Percentiles rank a stretch among this genome's conserved stretches.
phyloP scores from a whole-genome alignment of 2,113 vertebrate species.

The Epinephelus lanceolatus region DNA sequence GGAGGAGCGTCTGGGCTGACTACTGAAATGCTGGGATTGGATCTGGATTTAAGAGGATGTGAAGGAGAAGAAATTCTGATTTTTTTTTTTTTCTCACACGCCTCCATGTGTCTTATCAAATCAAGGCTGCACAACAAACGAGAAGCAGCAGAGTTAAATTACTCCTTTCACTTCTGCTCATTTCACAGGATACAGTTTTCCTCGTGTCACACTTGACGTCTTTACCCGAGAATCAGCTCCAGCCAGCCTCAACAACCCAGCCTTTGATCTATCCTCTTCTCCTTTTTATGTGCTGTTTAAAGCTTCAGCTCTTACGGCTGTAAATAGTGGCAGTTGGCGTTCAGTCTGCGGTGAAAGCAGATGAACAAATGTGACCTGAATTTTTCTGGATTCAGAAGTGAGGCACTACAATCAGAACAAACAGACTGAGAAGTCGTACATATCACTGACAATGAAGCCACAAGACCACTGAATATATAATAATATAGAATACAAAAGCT shows the following conservation, averaged over 20 bases:
- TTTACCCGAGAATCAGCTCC: background rate
- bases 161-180: constrained; percentile 29
- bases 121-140: constrained; percentile 33
- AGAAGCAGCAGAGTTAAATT: constrained; percentile 38
- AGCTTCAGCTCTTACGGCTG: background rate
- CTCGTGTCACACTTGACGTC: constrained; percentile 27
- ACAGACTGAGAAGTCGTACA: background rate
- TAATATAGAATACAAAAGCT: background rate
- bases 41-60: constrained; percentile 29
- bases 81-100: background rate
- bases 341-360: background rate
- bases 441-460: background rate
- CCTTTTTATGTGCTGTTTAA: constrained; percentile 15
- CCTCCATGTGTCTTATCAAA: constrained; percentile 29
- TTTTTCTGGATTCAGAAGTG: background rate
- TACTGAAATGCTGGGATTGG: constrained; percentile 16
- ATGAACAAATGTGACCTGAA: constrained; percentile 4
- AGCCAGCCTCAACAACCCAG: constrained; percentile 8
- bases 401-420: background rate
- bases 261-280: constrained; percentile 13
- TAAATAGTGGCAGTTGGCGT: background rate
- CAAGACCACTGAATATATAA: background rate
- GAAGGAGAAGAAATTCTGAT: background rate
- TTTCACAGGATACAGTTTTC: constrained; percentile 22
- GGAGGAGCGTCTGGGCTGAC: constrained; percentile 12